phyloP scores from a whole-genome alignment of 1,140 invertebrate genomes.

The Leptinotarsa lineolata region DNA sequence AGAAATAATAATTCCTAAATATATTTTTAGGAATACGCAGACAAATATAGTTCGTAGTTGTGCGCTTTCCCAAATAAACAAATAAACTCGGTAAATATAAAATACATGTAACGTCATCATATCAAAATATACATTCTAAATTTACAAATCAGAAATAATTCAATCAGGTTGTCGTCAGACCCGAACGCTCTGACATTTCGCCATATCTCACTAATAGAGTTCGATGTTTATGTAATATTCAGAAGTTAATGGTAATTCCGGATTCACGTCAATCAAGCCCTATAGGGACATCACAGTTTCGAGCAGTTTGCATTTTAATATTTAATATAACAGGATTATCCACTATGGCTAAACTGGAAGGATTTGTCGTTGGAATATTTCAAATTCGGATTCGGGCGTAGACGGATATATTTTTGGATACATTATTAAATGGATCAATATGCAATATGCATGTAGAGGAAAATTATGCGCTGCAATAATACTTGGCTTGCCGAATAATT shows the following conservation, averaged over 20 bases:
- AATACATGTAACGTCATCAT: no score
- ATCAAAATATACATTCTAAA: no score
- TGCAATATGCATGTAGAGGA: neutral
- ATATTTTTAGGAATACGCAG: no score
- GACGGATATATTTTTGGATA: neutral
- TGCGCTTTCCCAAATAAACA: no score
- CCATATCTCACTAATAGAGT: neutral
- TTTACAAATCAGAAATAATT: neutral
- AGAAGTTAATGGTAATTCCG: slow-evolving; percentile 3
- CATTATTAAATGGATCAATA: neutral
- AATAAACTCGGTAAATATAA: no score
- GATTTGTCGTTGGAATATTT: neutral
- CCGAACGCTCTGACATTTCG: neutral
- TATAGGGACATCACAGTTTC: neutral
- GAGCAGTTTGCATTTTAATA: slow-evolving; percentile 6
- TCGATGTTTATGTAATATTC: neutral
- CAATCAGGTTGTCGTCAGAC: neutral
- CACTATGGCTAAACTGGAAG: neutral
- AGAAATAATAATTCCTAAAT: no score
- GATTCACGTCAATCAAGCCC: neutral
- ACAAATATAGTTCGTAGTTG: no score
- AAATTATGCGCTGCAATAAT: no score
- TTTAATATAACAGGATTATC: slow-evolving; percentile 3
- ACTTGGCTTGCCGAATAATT: no score
- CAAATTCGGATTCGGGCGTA: neutral